Evolutionary conservation across 2,888 invertebrate genomes (phyloP), one percentile per base, ranked within the genome.

Genomic region (Podotricha telesiphe): DNA sequence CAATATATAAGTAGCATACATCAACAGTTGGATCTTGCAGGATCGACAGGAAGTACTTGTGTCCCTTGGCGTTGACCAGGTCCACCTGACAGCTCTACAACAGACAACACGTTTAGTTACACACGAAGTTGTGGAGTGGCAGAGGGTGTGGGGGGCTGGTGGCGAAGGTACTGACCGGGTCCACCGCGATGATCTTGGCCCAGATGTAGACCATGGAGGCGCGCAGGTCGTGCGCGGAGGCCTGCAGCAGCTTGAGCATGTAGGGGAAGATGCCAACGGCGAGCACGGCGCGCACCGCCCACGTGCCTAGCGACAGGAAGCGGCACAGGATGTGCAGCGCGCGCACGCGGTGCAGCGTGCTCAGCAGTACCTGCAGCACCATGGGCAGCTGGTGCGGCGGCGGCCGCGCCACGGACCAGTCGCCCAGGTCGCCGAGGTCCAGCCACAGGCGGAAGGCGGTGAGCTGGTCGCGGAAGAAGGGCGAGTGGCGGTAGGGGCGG

Each of bases 191-290:
- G 79, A 99, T 99, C 93, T 99, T 99, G 19, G 99, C 99, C 99
- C 99, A 99, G 78, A 99, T 99, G 87, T 99, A 99, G 55, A 99
- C 98, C 78, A 99, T 94, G 71, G 98, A 94, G 8, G 98, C 97
- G 69, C 99, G 94, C 76, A 99, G 93, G 86, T 99, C 99, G 78
- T 95, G 95, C 3, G 98, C 98, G 73, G 97, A 97, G 78, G 98
- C 98, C 91, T 99, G 99, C 78, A 99, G 94, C 77, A 99, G 92
- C 90, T 99, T 99, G 67, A 99, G 94, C 79, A 99, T 99, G 89
- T 99, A 99, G 0, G 99, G 99, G 89, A 99, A 99, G 84, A 99
- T 99, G 77, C 99, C 99, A 56, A 99, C 99, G 66, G 97, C 97
- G 28, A 99, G 94, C 65, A 99, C 99, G 76, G 98, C 94, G 88